Base-by-base conservation (phyloP, 1,140 invertebrate genomes). In the Pseudomyrmex cubaensis region DNA sequence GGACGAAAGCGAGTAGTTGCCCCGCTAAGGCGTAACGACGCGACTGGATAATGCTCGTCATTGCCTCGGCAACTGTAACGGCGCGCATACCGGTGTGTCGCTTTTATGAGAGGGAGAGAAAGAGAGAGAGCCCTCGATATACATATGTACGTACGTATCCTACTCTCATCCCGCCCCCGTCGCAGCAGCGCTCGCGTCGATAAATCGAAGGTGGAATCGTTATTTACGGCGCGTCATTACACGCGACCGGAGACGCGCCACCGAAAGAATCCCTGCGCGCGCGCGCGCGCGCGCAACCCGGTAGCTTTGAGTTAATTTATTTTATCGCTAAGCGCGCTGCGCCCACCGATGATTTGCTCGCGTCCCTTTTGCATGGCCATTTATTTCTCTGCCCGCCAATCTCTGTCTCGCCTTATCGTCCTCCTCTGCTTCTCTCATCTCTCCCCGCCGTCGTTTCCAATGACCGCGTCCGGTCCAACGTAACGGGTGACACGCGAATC, bases 231-330 rank as follows among this genome's bases (percentile, higher is more conserved):
- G 84, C 87, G 85, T 91, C 90, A 90, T 92, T 91, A 91, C 87
- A 61, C 85, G 85, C 62, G 67, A 78, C 35, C 63, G 61, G 59
- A 66, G 57, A 76, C 66, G 78, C 48, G 57, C 77, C 84, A 63
- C 72, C 80, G 85, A 83, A 70, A 84, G 59, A 67, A 82, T 75
- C 25, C n/a, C 5, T 7, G 35, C 35, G 35, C 35, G 35, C 75
- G 77, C 87, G 89, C 85, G 35, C 35, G 35, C 35, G 35, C 75
- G 77, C 87, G 89, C 85, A 91, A 91, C 84, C 77, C 90, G 86
- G 91, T 92, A 91, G 91, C 91, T 85, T 91, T 82, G 83, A 85
- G 80, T 89, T 89, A 90, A 92, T 92, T 92, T 91, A 92, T 91
- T 92, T 91, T 90, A 92, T 92, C 89, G 86, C 87, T 73, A 85